Conservation (phyloP, 2,113 vertebrate genomes). For the Piprites chloris region DNA sequence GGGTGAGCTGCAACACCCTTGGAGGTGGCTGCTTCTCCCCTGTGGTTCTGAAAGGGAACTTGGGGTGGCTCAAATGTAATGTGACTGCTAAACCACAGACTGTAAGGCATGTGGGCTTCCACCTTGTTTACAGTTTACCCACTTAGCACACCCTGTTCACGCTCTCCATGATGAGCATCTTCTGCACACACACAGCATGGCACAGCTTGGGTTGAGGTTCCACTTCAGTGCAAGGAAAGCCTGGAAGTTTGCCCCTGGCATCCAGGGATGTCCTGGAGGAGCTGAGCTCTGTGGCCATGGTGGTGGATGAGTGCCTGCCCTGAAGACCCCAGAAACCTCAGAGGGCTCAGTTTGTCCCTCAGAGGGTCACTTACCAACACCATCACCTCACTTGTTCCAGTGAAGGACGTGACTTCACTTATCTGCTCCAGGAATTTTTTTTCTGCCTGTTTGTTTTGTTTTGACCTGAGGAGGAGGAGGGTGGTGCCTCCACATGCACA, state of each 20-base stretch:
- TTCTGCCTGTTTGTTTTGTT: constrained; percentile 24
- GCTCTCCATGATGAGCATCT: not conserved
- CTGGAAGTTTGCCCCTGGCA: not conserved
- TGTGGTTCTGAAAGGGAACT: not conserved
- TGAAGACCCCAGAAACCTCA: not conserved
- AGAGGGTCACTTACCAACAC: not conserved
- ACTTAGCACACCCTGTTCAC: not conserved
- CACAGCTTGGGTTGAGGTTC: not conserved
- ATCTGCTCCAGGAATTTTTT: not conserved
- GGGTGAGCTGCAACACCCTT: not conserved
- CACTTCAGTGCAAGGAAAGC: not conserved
- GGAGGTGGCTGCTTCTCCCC: not conserved
- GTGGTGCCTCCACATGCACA: not conserved
- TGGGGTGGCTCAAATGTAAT: not conserved
- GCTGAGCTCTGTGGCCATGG: not conserved
- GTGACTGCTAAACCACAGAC: not conserved
- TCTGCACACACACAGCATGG: accelerated
- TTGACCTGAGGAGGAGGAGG: not conserved
- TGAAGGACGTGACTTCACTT: not conserved
- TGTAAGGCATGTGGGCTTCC: not conserved
- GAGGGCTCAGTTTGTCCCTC: not conserved
- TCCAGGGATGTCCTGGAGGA: not conserved
- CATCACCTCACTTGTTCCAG: not conserved
- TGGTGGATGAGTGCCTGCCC: not conserved
- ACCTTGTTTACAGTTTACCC: accelerated